Evolutionary conservation across 2,797 vertebrate species (phyloP).

Genomic region (Ambastaia sidthimunki): DNA sequence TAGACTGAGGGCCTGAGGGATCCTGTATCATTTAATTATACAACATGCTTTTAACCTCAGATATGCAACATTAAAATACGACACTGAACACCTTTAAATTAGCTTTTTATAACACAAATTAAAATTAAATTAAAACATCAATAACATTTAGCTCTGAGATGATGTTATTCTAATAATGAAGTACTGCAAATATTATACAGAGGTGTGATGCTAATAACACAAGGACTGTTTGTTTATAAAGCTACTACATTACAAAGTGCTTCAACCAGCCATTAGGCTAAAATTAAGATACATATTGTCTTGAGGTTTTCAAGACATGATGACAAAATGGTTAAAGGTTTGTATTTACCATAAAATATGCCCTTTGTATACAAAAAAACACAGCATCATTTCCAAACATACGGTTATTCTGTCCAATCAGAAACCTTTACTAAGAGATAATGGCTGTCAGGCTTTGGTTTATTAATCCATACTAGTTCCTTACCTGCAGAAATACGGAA

Average conservation of each 20-base stretch:
- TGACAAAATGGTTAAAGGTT: neutral
- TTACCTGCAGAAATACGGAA: neutral
- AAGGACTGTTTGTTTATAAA: constrained; percentile 11
- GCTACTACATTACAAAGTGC: neutral
- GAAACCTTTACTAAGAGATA: neutral
- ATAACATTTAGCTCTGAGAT: neutral
- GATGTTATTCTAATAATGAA: neutral
- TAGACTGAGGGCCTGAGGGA: constrained; percentile 9
- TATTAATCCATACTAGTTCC: neutral
- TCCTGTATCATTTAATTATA: constrained; percentile 38
- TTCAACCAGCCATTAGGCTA: neutral
- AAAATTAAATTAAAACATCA: too few relatives aligned
- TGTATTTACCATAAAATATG: constrained; percentile 1
- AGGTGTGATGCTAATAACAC: neutral
- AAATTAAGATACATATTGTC: neutral
- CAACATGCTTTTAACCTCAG: constrained; percentile 30
- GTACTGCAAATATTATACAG: neutral
- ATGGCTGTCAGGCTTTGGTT: neutral
- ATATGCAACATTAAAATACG: neutral
- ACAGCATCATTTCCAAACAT: neutral
- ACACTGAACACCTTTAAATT: neutral
- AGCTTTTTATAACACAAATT: neutral
- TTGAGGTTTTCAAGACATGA: neutral
- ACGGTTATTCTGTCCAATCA: constrained; percentile 3
- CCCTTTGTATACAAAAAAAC: too few relatives aligned